Evolutionary conservation across 35 echinoderm and acorn worm genomes (phyloP), one percentile per base, ranked within the genome.

Genomic region (Strongylocentrotus purpuratus): DNA sequence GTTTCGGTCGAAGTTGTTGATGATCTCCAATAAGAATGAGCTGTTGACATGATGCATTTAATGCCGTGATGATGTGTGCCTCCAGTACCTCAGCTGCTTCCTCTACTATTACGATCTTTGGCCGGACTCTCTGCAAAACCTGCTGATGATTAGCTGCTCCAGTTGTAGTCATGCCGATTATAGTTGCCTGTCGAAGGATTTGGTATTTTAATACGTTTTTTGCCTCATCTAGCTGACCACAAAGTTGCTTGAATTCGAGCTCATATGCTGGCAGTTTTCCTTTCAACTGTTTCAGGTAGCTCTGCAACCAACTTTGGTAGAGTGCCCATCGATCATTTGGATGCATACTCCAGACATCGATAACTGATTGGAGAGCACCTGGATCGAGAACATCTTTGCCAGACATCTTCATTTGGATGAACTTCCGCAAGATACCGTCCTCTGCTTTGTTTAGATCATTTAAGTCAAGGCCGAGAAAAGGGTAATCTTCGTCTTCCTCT

Each of bases 21-120:
- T 99, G 98, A 88, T 99, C 98, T 31, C 98, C 98, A 33, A 99
- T 99, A 0, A 99, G 90, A 85, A 99, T 97, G 9, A 99, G 94
- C 46, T 99, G 98, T 91, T 97, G 31, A 85, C 97, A 97, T n/a
- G 88, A 33, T 6, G 88, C 45, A 88, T 61, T 95, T n/a, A 98
- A 61, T 28, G 94, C 88, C 10, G 97, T 96, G 10, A 98, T 86
- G 47, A 98, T 96, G 50, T 99, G 98, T 59, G 98, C 90, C 91
- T 99, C 98, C 7, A 99, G 86, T 47, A 99, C 94, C 94, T 99
- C 98, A 13, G 98, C 98, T 47, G 98, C 98, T 92, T 99, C 98
- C 92, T 99, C 98, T 2, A 99, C 97, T 25, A 99, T 78, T 22
- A 99, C 95, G 46, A 99, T 99, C 31, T 86, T 94, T 48, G 98